Conservation (phyloP, 1,140 invertebrate genomes). For the Brevipalpus yothersi region DNA sequence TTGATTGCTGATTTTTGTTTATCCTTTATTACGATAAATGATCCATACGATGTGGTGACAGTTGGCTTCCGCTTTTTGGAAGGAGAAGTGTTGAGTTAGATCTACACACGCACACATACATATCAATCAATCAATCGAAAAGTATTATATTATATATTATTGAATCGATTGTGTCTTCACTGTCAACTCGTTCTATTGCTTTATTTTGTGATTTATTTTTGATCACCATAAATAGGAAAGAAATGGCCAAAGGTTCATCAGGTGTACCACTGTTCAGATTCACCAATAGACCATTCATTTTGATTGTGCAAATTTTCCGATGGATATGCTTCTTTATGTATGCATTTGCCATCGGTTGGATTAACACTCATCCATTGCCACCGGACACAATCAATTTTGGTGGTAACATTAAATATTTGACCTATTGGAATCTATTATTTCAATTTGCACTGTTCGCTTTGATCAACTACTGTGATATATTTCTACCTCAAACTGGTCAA, state of each 20-base stretch:
- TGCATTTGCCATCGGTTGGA: not conserved
- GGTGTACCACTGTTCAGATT: not conserved
- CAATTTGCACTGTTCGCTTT: slow-evolving; percentile 30
- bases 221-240: no score
- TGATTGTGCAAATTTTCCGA: not conserved
- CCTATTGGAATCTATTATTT: slow-evolving; percentile 40
- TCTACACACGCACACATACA: no score
- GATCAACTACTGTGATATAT: slow-evolving; percentile 6
- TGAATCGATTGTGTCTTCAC: no score
- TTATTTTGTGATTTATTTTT: no score
- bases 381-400: slow-evolving; percentile 23
- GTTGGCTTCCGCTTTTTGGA: no score
- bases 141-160: no score
- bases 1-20: no score
- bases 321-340: not conserved
- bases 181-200: no score
- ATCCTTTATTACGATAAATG: no score
- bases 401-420: slow-evolving; percentile 64
- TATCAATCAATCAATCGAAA: no score
- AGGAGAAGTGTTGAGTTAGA: no score
- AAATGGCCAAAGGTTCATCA: not conserved
- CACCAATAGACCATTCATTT: not conserved
- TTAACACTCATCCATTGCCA: not conserved
- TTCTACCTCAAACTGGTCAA: not conserved
- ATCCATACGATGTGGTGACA: no score